Evolutionary conservation across 2,113 vertebrate species (phyloP), one percentile per base, ranked within the genome.

Genomic region (Planiliza haematocheilus): DNA sequence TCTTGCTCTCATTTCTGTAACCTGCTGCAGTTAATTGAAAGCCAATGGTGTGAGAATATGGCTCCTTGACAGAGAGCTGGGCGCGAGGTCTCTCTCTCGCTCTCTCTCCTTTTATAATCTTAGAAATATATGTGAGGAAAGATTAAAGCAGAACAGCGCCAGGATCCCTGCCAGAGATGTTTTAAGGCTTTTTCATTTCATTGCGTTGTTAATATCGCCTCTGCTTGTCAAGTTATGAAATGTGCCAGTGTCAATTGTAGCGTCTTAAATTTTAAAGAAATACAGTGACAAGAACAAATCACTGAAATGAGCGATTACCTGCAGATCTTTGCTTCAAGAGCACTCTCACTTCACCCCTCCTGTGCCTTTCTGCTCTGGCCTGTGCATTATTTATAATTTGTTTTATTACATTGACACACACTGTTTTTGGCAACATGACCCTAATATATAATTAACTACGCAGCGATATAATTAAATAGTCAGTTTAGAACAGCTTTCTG

Each of bases 21-120:
- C 79, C 81, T 83, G 84, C 77, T 43, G 73, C 84, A 88, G 84
- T 90, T 92, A 92, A 92, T 91, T 92, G 91, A 91, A 92, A 92
- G 91, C 86, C 87, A 91, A 89, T 88, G 86, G 84, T 89, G 89
- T 90, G 86, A 91, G 79, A 89, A 91, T 91, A 88, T 85, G 76
- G 77, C 88, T 91, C 82, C 84, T 90, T 86, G 84, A 92, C 85
- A 71, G 68, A 78, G 79, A 81, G 52, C 39, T 61, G 62, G 74
- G 48, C 61, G 10, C 50, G 70, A 83, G 81, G 86, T 79, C 75
- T 63, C 73, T 59, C 45, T 45, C 74, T 74, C 37, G 37, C 52
- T 59, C 61, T 41, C 34, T 56, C 46, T 74, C 74, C 72, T 49
- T 65, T 38, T 65, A 70, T 56, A 64, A 67, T 74, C 68, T 67